Evolutionary conservation across 2,888 invertebrate species (phyloP).

Genomic region (Nomada ruficornis): DNA sequence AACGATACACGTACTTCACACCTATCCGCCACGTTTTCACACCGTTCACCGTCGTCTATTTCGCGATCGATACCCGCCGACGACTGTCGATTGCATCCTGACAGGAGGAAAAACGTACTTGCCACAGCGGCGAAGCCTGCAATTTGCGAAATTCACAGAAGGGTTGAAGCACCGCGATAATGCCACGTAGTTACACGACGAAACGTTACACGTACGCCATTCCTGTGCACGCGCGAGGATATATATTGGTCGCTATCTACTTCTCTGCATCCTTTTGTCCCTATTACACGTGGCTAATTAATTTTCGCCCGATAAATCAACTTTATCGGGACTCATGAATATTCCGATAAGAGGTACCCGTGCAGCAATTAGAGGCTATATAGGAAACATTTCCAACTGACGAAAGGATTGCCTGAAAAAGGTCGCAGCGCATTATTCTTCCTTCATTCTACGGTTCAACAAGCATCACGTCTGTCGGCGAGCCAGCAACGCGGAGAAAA

Average conservation of each 20-base stretch:
- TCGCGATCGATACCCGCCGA: conserved; percentile 12
- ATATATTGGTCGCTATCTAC: background rate
- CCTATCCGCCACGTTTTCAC: conserved; percentile 31
- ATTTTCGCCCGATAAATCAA: conserved; percentile 47
- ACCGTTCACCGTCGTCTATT: conserved; percentile 33
- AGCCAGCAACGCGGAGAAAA: conserved; percentile 23
- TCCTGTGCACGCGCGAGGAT: background rate
- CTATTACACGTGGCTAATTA: conserved; percentile 35
- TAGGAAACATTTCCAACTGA: background rate
- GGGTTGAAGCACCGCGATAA: conserved; percentile 44
- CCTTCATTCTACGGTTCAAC: conserved; percentile 6
- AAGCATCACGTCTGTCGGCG: background rate
- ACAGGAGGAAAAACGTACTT: conserved; percentile 37
- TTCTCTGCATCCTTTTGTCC: background rate
- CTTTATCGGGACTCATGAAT: conserved; percentile 35
- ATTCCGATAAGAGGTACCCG: conserved; percentile 15
- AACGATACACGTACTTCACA: conserved; percentile 34
- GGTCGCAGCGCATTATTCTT: background rate
- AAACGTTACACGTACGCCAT: background rate
- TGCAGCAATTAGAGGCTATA: conserved; percentile 9
- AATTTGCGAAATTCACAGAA: conserved; percentile 52
- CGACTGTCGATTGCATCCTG: conserved; percentile 35
- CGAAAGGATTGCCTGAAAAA: background rate
- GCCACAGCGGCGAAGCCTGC: conserved; percentile 4
- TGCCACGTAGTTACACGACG: conserved; percentile 15